Conservation (phyloP, 2,113 vertebrate genomes). For the Proteles cristata region DNA sequence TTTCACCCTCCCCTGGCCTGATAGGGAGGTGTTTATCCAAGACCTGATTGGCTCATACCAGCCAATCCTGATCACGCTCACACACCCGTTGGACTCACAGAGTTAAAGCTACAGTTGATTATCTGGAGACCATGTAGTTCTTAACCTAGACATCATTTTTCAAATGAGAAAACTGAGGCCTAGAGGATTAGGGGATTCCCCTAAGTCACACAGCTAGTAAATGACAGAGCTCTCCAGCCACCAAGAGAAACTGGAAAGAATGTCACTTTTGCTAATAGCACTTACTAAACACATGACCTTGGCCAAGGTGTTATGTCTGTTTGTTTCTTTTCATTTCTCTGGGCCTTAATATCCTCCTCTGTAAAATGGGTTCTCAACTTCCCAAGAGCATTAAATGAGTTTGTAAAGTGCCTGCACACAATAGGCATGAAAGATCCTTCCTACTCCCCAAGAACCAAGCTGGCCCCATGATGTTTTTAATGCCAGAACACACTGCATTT, state of each 20-base stretch:
- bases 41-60: conserved; percentile 76
- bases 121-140: neutral
- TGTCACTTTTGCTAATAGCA: neutral
- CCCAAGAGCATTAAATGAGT: neutral
- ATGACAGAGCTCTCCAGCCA: neutral
- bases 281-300: neutral
- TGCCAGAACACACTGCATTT: neutral
- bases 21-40: conserved; percentile 62
- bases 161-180: neutral
- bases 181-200: neutral
- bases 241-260: neutral
- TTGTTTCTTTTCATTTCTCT: neutral
- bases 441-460: neutral
- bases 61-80: conserved; percentile 55
- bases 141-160: neutral
- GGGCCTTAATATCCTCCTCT: neutral
- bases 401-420: neutral
- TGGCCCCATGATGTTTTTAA: neutral
- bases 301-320: neutral
- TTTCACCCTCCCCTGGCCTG: conserved; percentile 54
- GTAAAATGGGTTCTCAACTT: neutral
- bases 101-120: neutral
- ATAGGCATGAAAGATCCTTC: neutral
- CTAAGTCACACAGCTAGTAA: neutral
- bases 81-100: neutral